These are phyloP conservation scores for Acromyrmex charruanus DNA, from an alignment of 1,140 invertebrate species.

Conservation along the genomic window DNA sequence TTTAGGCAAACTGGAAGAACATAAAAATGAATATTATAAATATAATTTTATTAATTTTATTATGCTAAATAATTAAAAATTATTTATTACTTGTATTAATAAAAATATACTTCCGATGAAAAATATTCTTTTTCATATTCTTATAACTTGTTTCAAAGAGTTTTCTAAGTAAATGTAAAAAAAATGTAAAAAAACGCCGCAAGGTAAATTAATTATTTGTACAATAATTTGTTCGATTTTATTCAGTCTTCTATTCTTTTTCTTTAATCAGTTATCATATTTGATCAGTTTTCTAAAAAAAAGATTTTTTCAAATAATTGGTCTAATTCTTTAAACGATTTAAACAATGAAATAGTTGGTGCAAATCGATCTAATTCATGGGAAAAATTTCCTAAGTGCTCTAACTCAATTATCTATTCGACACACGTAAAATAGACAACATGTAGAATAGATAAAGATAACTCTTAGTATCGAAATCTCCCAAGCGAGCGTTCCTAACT, in stretches of 20 bases:
- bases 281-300: neutral
- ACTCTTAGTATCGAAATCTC: constrained; percentile 9
- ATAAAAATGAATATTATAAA: constrained; percentile 8
- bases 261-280: neutral
- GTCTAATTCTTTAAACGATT: neutral
- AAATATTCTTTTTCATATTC: constrained; percentile 1
- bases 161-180: neutral
- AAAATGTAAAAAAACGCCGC: neutral
- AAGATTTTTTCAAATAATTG: neutral
- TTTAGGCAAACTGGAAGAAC: neutral
- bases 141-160: neutral
- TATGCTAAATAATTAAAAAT: constrained; percentile 2
- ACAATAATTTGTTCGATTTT: neutral
- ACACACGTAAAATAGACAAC: constrained; percentile 4
- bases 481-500: constrained; percentile 12
- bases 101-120: neutral
- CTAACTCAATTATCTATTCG: constrained; percentile 27
- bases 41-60: neutral
- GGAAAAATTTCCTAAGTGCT: constrained; percentile 1
- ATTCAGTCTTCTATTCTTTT: neutral
- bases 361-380: neutral
- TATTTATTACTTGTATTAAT: neutral
- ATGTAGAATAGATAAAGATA: constrained; percentile 41
- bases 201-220: no score
- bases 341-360: constrained; percentile 7